Evolutionary conservation across 1,140 invertebrate genomes (phyloP).

Genomic region (Papilio glaucus): DNA sequence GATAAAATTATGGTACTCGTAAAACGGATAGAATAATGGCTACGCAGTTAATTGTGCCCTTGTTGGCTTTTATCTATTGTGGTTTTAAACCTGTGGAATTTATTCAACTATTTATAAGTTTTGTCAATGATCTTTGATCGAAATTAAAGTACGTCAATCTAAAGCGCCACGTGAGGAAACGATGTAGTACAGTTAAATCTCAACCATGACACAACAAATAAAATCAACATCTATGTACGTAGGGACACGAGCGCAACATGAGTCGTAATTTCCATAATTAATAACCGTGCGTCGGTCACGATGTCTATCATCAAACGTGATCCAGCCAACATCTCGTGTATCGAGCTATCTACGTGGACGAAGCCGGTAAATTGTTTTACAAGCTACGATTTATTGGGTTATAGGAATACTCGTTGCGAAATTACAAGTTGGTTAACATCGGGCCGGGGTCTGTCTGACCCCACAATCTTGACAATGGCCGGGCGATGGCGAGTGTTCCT

Average conservation of each 20-base stretch:
- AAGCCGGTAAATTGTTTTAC: constrained; percentile 76
- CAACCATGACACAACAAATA: constrained; percentile 15
- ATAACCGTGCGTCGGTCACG: constrained; percentile 72
- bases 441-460: constrained; percentile 69
- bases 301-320: constrained; percentile 70
- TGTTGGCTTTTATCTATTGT: not conserved
- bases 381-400: constrained; percentile 77
- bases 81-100: not conserved
- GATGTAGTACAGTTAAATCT: constrained; percentile 1
- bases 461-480: constrained; percentile 82
- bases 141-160: not conserved
- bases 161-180: not conserved
- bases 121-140: not conserved
- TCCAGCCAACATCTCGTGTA: constrained; percentile 53
- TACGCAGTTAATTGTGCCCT: too few species aligned
- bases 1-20: too few species aligned
- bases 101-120: not conserved
- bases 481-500: constrained; percentile 70
- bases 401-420: constrained; percentile 72
- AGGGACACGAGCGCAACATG: constrained; percentile 54
- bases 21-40: too few species aligned
- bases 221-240: not conserved
- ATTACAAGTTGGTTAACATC: constrained; percentile 75
- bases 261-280: constrained; percentile 74
- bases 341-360: constrained; percentile 55